Conservation (phyloP, 1,140 invertebrate species). For the Ctenoplectra terminalis region DNA sequence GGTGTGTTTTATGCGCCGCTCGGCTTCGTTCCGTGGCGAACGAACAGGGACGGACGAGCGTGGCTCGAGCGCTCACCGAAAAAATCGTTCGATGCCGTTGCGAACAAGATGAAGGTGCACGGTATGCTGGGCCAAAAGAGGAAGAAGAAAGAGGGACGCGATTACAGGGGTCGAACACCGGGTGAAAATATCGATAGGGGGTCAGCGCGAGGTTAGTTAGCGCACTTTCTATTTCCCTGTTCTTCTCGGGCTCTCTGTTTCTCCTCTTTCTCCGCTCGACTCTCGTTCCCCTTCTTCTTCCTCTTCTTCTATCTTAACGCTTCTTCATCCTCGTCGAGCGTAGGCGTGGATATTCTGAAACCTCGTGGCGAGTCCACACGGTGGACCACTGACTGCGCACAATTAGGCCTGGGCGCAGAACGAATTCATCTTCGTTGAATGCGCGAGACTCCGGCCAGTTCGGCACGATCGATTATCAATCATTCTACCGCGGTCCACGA, state of each 20-base stretch:
- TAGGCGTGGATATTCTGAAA: constrained; percentile 61
- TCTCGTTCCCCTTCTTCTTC: background rate
- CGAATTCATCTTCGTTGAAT: constrained; percentile 77
- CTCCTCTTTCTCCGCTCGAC: background rate
- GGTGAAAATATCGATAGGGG: constrained; percentile 72
- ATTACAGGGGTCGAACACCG: constrained; percentile 58
- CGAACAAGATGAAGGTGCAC: background rate
- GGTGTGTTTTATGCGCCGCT: constrained; percentile 58
- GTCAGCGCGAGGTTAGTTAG: constrained; percentile 70
- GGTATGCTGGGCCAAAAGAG: background rate
- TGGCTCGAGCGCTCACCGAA: background rate
- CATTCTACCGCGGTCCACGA: constrained; percentile 65
- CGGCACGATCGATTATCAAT: constrained; percentile 76
- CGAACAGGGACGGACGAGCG: background rate
- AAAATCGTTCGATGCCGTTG: constrained; percentile 17
- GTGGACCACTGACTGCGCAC: constrained; percentile 77
- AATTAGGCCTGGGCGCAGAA: constrained; percentile 77
- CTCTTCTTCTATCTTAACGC: background rate
- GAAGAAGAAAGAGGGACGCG: constrained; percentile 33
- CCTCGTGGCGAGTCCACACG: constrained; percentile 55
- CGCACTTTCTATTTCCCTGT: constrained; percentile 60
- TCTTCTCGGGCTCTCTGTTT: constrained; percentile 12
- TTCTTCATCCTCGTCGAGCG: constrained; percentile 17
- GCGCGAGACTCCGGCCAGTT: constrained; percentile 66
- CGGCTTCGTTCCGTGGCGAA: constrained; percentile 13